A percentile compares a stretch with the other conserved stretches of the same genome.
Conservation (phyloP, 2,797 vertebrate species). For the Phataginus tetradactyla region DNA sequence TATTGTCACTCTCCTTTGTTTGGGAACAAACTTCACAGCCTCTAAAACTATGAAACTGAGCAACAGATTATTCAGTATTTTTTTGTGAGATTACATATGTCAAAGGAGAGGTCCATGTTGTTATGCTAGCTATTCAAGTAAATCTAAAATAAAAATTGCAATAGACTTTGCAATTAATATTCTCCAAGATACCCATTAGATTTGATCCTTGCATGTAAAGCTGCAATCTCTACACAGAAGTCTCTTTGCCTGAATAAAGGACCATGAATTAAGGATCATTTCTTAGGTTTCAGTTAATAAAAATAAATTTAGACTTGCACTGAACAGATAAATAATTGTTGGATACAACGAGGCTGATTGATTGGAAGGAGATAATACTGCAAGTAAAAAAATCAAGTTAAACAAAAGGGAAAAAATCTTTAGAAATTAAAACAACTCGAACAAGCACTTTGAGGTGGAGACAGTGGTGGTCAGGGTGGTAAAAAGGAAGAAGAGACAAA, state of each 20-base stretch:
- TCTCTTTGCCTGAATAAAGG: slow-evolving; percentile 15
- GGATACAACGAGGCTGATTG: not conserved
- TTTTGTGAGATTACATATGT: not conserved
- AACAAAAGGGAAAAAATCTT: not conserved
- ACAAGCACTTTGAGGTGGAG: not conserved
- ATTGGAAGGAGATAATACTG: not conserved
- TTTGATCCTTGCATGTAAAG: slow-evolving; percentile 41
- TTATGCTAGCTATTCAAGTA: slow-evolving; percentile 25
- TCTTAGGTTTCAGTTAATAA: slow-evolving; percentile 4
- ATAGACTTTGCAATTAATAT: slow-evolving; percentile 12
- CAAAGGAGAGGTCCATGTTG: not conserved
- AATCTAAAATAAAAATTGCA: slow-evolving; percentile 49
- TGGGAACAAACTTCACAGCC: slow-evolving; percentile 28
- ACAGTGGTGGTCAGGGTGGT: not conserved
- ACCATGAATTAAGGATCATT: not conserved
- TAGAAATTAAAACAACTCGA: not conserved
- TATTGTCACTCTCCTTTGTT: not conserved
- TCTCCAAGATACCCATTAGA: slow-evolving; percentile 41
- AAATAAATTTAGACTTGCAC: not conserved
- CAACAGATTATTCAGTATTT: not conserved
- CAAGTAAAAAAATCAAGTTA: not conserved
- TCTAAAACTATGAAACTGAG: slow-evolving; percentile 7
- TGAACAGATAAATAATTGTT: not conserved
- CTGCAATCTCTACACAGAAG: not conserved
- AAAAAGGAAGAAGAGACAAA: not conserved